Evolutionary conservation across 2,888 invertebrate species (phyloP).

Genomic region (Kryphioiulus occultus): DNA sequence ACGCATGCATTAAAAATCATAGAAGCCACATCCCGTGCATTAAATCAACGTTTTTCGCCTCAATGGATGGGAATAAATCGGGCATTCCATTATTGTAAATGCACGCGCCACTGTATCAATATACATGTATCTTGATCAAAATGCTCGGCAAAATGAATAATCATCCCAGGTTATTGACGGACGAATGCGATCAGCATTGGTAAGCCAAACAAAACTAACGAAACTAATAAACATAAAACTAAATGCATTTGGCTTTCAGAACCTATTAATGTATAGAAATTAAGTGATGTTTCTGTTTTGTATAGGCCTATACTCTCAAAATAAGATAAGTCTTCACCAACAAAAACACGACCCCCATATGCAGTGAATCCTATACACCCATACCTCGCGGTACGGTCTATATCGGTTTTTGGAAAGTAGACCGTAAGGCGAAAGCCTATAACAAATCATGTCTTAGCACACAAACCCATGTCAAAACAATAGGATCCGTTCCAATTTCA

Average conservation of each 20-base stretch:
- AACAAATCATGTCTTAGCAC: too few relatives aligned
- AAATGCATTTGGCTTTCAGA: background rate
- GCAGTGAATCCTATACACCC: too few relatives aligned
- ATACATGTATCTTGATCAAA: conserved; percentile 23
- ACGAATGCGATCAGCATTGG: too few relatives aligned
- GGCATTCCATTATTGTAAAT: background rate
- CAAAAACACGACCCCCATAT: too few relatives aligned
- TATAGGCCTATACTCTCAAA: too few relatives aligned
- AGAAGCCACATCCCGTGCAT: background rate
- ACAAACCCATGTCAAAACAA: too few relatives aligned
- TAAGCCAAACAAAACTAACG: background rate
- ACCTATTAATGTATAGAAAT: background rate
- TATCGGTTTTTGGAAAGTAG: too few relatives aligned
- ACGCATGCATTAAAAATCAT: background rate
- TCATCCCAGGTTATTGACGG: background rate
- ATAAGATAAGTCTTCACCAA: too few relatives aligned
- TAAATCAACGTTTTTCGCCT: background rate
- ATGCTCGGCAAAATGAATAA: background rate
- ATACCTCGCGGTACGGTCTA: too few relatives aligned
- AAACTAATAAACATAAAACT: background rate
- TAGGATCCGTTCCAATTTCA: too few relatives aligned
- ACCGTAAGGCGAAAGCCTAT: too few relatives aligned
- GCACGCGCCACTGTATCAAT: background rate
- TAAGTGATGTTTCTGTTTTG: background rate
- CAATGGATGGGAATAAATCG: background rate